These are phyloP conservation scores for Todiramphus chloris DNA, from an alignment of 2,113 vertebrate genomes.

Conservation along the genomic window DNA sequence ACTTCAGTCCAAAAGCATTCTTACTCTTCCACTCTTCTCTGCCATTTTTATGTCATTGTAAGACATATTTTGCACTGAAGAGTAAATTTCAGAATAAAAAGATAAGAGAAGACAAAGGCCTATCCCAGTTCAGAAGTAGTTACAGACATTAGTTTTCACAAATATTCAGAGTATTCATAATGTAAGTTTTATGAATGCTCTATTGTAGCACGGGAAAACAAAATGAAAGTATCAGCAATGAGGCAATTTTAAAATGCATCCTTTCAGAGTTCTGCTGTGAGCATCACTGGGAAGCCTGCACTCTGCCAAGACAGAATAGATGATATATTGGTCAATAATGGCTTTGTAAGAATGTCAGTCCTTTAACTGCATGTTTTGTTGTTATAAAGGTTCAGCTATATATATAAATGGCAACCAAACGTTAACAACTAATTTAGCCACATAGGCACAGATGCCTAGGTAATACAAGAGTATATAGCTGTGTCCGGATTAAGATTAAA, in stretches of 20 bases:
- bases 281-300: not conserved
- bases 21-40: not conserved
- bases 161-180: not conserved
- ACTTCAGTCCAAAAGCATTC: not conserved
- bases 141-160: not conserved
- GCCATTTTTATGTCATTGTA: not conserved
- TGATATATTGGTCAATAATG: not conserved
- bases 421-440: constrained; percentile 6
- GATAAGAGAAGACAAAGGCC: not conserved
- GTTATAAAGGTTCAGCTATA: not conserved
- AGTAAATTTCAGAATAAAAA: not conserved
- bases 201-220: not conserved
- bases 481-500: not conserved
- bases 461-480: not conserved
- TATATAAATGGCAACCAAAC: constrained; percentile 9
- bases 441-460: not conserved
- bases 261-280: not conserved
- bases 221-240: not conserved
- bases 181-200: not conserved
- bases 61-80: not conserved
- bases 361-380: not conserved
- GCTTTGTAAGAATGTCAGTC: not conserved
- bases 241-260: not conserved
- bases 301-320: not conserved
- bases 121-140: not conserved